Percentiles rank a stretch among this genome's conserved stretches.
Conservation (phyloP, 2,113 vertebrate genomes). For the Rhodinocichla rosea region DNA sequence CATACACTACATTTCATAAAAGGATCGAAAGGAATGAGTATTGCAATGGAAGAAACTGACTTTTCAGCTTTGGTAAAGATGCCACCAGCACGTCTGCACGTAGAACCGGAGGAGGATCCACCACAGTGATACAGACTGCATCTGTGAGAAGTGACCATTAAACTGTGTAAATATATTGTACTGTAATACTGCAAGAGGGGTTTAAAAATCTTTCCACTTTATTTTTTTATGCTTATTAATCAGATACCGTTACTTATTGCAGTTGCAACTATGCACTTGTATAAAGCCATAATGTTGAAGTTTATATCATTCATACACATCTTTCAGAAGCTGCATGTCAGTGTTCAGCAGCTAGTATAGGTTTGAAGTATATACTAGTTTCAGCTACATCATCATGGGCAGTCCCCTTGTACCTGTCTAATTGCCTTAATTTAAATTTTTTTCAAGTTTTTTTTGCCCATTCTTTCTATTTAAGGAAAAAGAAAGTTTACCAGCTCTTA, state of each 20-base stretch:
- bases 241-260: conserved; percentile 70
- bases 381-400: conserved; percentile 61
- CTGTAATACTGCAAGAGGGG: conserved; percentile 76
- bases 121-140: conserved; percentile 62
- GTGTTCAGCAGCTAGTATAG: conserved; percentile 57
- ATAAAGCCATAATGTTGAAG: conserved; percentile 73
- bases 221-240: conserved; percentile 78
- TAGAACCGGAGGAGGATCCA: conserved; percentile 45
- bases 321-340: conserved; percentile 71
- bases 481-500: conserved; percentile 74
- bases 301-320: conserved; percentile 46
- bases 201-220: conserved; percentile 74
- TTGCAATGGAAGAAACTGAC: conserved; percentile 39
- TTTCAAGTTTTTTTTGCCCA: conserved; percentile 66
- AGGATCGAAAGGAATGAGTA: conserved; percentile 24
- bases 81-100: conserved; percentile 67
- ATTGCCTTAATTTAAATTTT: conserved; percentile 82
- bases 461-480: conserved; percentile 69
- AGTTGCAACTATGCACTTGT: conserved; percentile 79
- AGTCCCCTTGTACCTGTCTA: conserved; percentile 63
- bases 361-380: conserved; percentile 60
- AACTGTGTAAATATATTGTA: conserved; percentile 74
- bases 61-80: conserved; percentile 33
- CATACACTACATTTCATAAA: conserved; percentile 73
- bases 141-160: conserved; percentile 72